Evolutionary conservation across 1,140 invertebrate genomes (phyloP), one percentile per base, ranked within the genome.

Genomic region (Mya arenaria): DNA sequence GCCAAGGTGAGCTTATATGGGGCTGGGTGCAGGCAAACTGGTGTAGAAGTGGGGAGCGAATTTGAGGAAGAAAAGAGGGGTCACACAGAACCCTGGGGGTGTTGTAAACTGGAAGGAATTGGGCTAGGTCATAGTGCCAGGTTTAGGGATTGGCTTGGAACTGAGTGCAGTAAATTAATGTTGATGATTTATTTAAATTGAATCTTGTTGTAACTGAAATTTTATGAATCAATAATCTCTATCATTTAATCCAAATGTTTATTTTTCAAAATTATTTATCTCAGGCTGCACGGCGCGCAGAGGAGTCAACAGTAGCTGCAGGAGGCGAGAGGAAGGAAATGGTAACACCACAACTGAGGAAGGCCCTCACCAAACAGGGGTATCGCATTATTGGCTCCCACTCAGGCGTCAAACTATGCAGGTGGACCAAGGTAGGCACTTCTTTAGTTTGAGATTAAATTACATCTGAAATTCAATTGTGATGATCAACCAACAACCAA

Each of bases 361-460:
- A 94, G 87, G 91, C 94, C 34, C 89, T 95, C 4, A 94, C 94
- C 65, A 95, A 95, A 89, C 95, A 95, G 90, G 95, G 95, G 0
- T 95, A 95, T 87, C 94, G 93, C 65, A 87, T 95, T 17, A 93
- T 95, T 85, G 95, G 95, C 5, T 91, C 93, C 55, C 95, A 95
- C 90, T 95, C 95, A 4, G 95, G 94, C 15, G 95, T 95, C 1
- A 95, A 95, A 90, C 87, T 95, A 28, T 95, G 95, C 89, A 90
- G 95, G 28, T 95, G 95, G 95, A 95, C 95, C 5, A 95, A 95
- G 90, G 94, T 94, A 87, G 77, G 34, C 30, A n/a, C 5, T n/a
- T 48, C n/a, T 48, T 48, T n/a, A 13, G 10, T n/a, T 48, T n/a
- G 10, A n/a, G 10, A 48, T 48, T 48, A 48, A n/a, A n/a, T n/a